Percentiles rank a stretch among this genome's conserved stretches.
Evolutionary conservation across 2,113 vertebrate species (phyloP).

Genomic region (Etheostoma spectabile): DNA sequence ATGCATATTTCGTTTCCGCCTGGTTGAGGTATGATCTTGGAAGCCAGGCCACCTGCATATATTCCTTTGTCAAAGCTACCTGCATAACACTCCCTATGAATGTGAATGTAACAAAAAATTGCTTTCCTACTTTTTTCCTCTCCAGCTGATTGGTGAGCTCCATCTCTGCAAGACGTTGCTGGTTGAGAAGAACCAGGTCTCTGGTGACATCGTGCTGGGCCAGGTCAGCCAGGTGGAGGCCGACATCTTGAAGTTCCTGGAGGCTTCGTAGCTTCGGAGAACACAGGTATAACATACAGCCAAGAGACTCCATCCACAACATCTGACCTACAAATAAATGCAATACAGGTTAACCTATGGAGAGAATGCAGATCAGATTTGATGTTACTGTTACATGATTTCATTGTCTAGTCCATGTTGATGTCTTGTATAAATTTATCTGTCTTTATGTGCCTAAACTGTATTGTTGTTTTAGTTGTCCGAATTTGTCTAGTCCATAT

Average conservation of each 20-base stretch:
- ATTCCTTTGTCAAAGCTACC: too few species aligned
- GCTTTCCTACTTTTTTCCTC: constrained; percentile 73
- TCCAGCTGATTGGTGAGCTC: constrained; percentile 86
- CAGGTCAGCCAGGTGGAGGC: constrained; percentile 80
- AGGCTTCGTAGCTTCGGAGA: constrained; percentile 82
- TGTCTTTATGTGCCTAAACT: too few species aligned
- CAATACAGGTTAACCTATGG: neutral
- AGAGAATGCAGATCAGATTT: neutral
- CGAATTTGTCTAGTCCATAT: too few species aligned
- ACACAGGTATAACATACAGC: constrained; percentile 78
- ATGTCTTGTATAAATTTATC: too few species aligned
- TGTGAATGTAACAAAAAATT: neutral
- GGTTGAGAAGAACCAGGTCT: constrained; percentile 84
- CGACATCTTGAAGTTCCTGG: constrained; percentile 77
- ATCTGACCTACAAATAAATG: constrained; percentile 74
- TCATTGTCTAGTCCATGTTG: too few species aligned
- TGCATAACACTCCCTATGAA: too few species aligned
- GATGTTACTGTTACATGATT: too few species aligned
- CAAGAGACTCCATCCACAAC: constrained; percentile 80
- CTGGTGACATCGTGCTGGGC: constrained; percentile 78
- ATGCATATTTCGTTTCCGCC: too few species aligned
- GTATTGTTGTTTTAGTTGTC: too few species aligned
- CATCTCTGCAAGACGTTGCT: constrained; percentile 81
- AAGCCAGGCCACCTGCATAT: too few species aligned
- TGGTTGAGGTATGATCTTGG: too few species aligned